Base-by-base conservation (phyloP, 2,113 vertebrate species). In the Saguinus imperator region DNA sequence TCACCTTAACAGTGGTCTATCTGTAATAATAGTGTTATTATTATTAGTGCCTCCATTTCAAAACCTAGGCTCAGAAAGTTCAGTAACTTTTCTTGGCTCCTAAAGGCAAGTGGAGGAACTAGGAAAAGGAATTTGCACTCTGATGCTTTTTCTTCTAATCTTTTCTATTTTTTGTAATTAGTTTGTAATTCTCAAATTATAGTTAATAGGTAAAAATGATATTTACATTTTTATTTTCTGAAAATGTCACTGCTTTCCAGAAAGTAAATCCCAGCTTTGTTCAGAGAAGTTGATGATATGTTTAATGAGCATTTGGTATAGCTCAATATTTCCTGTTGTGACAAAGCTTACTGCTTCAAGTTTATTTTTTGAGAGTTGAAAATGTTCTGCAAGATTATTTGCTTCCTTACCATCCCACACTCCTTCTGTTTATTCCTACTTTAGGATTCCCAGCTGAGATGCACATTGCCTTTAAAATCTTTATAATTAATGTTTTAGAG, bases 341-440 rank as follows among this genome's bases (percentile, higher is more conserved):
- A 64, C 20, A 72, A 88, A 88, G 91, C 92, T 94, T 72, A 55
- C 73, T 70, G 52, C 80, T 92, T 77, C 94, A 77, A 37, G 82
- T 70, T 79, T 84, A 10, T 72, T 96, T 97, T 96, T 91, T 94
- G 82, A 93, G 89, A 89, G 61, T 89, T 94, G 96, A 94, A 91
- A 93, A 89, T 73, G 57, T 37, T 70, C 64, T 64, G 40, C 75
- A 96, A 92, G 94, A 88, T 87, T 93, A 79, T 88, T 91, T 95
- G 86, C 97, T 95, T 96, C 94, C 89, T 94, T 81, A 25, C 55
- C 96, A 76, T 93, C 97, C 97, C 92, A 97, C 96, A 92, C 37
- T 48, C 97, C 97, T 97, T 97, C 96, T 97, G 97, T 68, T 93
- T 97, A 80, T 85, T 48, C 91, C 76, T 76, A 40, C 95, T 92